These are phyloP conservation scores for Fragum whitleyi DNA, from an alignment of 2,888 invertebrate species.

Conservation along the genomic window DNA sequence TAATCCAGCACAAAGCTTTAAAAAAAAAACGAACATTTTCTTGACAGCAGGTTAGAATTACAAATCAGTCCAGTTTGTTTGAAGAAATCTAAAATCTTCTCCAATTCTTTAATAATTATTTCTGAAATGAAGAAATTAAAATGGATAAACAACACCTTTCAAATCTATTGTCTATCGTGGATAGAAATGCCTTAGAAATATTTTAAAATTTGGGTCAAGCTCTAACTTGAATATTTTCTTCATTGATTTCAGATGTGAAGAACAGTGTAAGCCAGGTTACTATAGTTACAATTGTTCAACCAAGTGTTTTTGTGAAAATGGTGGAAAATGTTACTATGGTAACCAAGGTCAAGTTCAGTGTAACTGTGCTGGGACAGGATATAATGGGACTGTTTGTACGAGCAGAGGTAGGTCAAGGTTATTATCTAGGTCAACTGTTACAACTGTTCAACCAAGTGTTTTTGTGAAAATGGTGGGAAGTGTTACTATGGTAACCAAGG, in stretches of 20 bases:
- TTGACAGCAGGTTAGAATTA: too few species aligned
- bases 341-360: slow-evolving; percentile 26
- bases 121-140: too few species aligned
- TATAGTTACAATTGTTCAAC: slow-evolving; percentile 60
- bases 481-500: slow-evolving; percentile 46
- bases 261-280: slow-evolving; percentile 61
- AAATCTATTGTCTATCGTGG: too few species aligned
- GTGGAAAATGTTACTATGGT: slow-evolving; percentile 54
- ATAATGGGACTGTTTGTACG: slow-evolving; percentile 44
- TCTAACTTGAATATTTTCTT: not conserved
- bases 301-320: slow-evolving; percentile 62
- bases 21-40: too few species aligned
- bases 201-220: not conserved
- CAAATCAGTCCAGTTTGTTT: too few species aligned
- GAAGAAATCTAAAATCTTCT: too few species aligned
- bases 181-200: too few species aligned
- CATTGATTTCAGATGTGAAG: slow-evolving; percentile 63
- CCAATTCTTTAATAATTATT: too few species aligned
- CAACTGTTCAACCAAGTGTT: slow-evolving; percentile 58
- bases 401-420: slow-evolving; percentile 37
- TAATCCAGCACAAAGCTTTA: too few species aligned
- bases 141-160: too few species aligned
- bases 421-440: slow-evolving; percentile 4
- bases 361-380: slow-evolving; percentile 54
- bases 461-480: slow-evolving; percentile 59